Base-by-base conservation (phyloP, 2,888 invertebrate species). In the Hydroisotoma schaefferi region DNA sequence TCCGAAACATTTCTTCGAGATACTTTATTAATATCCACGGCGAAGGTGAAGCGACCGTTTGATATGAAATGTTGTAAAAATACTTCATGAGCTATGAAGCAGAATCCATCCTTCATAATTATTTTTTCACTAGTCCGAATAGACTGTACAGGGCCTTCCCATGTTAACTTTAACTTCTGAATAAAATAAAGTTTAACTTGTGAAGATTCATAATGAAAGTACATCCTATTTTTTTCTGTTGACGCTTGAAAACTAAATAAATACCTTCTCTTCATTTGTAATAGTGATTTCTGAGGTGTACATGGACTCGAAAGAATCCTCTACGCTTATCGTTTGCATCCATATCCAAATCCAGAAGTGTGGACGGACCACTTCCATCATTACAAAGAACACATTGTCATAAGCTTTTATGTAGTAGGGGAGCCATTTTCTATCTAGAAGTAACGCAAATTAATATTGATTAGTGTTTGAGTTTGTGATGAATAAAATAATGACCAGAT, bases 331-430 rank as follows among this genome's bases (percentile, higher is more conserved):
- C 8, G 59, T 38, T 26, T 71, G 71, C 2, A 56, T 40, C 61
- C 65, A 70, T 3, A 67, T 63, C 71, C 71, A 71, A 37, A 68
- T 51, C 57, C 63, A 67, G 28, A 65, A 68, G 18, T 55, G 53
- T 5, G 66, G 62, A 5, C 67, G 55, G 2, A 44, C 27, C 12
- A 63, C 51, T 53, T 70, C 63, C 63, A 71, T 58, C 70, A 71
- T 70, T 8, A 71, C 59, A 47, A 52, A 71, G 46, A 63, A 71
- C 18, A 60, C 53, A 20, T 64, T 57, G 4, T 55, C 67, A 60
- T 52, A 69, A 1, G 60, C 59, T 51, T 65, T 48, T 20, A 71
- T 67, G 51, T 63, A 68, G 29, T 63, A 67, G 6, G 71, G 71
- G 2, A 66, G 27, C 71, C 71, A 71, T 61, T 65, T 65, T 18